Conservation (phyloP, 2,113 vertebrate species). For the Hucho hucho region DNA sequence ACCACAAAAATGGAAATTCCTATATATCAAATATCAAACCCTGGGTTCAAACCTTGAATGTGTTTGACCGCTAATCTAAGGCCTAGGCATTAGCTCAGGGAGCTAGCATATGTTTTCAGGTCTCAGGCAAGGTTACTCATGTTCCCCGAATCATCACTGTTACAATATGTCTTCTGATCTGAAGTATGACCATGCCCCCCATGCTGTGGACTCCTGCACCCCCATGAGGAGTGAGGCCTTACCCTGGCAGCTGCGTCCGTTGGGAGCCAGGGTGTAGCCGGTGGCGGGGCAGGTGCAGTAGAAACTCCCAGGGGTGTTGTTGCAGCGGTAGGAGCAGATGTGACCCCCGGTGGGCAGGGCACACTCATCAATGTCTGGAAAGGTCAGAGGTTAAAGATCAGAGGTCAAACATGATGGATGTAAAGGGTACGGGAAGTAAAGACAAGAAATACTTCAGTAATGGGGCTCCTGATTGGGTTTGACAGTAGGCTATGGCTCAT, state of each 20-base stretch:
- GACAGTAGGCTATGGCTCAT: not conserved
- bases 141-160: too few relatives aligned
- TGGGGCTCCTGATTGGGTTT: not conserved
- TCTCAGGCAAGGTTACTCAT: too few relatives aligned
- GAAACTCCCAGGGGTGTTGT: constrained; percentile 91
- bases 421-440: not conserved
- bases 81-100: too few relatives aligned
- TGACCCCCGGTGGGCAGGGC: constrained; percentile 94
- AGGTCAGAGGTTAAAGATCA: not conserved
- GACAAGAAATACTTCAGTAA: too few relatives aligned
- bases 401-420: not conserved
- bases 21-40: not conserved
- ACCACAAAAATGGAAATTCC: not conserved
- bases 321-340: constrained; percentile 89
- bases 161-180: not conserved
- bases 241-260: constrained; percentile 97
- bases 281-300: constrained; percentile 86
- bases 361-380: constrained; percentile 93
- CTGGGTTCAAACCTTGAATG: too few relatives aligned
- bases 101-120: too few relatives aligned
- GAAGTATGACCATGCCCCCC: not conserved
- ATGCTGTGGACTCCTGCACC: not conserved
- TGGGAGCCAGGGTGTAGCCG: constrained; percentile 86
- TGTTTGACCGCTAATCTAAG: too few relatives aligned
- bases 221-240: constrained; percentile 20